phyloP scores from a whole-genome alignment of 1,140 invertebrate species.

The Aporrectodea caliginosa region DNA sequence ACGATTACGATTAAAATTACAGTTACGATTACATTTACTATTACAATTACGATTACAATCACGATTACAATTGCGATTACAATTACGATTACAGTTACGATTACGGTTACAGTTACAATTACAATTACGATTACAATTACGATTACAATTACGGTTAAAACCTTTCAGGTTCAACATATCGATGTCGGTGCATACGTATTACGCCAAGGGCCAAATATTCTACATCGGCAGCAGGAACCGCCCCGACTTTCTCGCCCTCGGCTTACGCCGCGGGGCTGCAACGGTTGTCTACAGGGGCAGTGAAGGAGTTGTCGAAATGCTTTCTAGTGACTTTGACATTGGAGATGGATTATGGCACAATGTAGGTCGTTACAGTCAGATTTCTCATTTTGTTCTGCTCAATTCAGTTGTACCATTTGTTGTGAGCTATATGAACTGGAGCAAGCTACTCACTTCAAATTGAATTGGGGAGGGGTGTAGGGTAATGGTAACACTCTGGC shows the following conservation, averaged over 20 bases:
- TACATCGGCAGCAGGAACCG: conserved; percentile 61
- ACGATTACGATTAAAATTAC: too few species aligned
- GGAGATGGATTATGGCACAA: conserved; percentile 83
- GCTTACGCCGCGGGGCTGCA: conserved; percentile 69
- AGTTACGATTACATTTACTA: too few species aligned
- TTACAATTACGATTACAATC: too few species aligned
- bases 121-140: too few species aligned
- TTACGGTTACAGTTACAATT: too few species aligned
- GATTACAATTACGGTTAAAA: too few species aligned
- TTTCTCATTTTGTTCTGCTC: conserved; percentile 16
- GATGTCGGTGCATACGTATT: conserved; percentile 80
- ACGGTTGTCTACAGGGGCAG: conserved; percentile 63
- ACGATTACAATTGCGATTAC: too few species aligned
- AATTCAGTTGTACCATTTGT: conserved; percentile 10
- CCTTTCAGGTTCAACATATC: conserved; percentile 65
- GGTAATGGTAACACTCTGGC: too few species aligned
- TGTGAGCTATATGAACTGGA: too few species aligned
- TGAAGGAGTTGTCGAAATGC: conserved; percentile 63
- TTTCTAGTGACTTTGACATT: conserved; percentile 62
- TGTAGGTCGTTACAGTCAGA: conserved; percentile 46
- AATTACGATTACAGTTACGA: too few species aligned
- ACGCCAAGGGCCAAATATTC: conserved; percentile 75
- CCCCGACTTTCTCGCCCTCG: conserved; percentile 68
- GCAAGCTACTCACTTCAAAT: too few species aligned
- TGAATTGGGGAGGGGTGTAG: too few species aligned